Percentiles rank a stretch among this genome's conserved stretches.
These are phyloP conservation scores for Pseudocheirus occidentalis DNA, from an alignment of 2,797 vertebrate species.

Conservation along the genomic window DNA sequence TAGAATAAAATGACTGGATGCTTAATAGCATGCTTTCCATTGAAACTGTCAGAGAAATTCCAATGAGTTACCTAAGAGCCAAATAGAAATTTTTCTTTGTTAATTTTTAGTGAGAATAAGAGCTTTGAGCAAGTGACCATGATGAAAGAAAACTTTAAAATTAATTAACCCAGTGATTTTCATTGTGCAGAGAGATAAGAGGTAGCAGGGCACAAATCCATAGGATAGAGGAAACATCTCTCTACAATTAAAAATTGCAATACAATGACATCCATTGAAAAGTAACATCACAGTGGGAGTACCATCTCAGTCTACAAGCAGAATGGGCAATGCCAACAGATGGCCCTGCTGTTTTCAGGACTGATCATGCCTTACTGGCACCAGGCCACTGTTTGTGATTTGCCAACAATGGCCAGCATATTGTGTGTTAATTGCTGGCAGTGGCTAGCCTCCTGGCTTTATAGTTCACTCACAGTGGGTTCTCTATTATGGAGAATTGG, in stretches of 20 bases:
- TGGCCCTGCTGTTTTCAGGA: conserved; percentile 52
- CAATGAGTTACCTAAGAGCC: conserved; percentile 43
- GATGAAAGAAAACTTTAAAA: not conserved
- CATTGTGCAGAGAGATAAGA: not conserved
- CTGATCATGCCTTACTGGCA: conserved; percentile 57
- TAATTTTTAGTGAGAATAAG: not conserved
- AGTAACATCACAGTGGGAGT: accelerated
- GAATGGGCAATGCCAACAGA: conserved; percentile 31
- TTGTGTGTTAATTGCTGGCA: conserved; percentile 77
- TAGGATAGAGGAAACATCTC: not conserved
- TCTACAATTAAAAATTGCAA: conserved; percentile 41
- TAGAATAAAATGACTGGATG: not conserved
- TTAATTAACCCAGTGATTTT: conserved; percentile 53
- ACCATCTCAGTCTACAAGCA: conserved; percentile 25
- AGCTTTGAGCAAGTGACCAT: not conserved
- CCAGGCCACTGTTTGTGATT: conserved; percentile 51
- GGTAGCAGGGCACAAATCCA: not conserved
- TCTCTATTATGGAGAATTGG: conserved; percentile 67
- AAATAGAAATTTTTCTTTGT: conserved; percentile 57
- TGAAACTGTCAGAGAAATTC: conserved; percentile 63
- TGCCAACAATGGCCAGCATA: conserved; percentile 73
- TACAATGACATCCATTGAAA: conserved; percentile 28
- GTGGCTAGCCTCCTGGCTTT: conserved; percentile 63
- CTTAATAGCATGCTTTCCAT: conserved; percentile 42
- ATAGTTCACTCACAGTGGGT: conserved; percentile 69